Evolutionary conservation across 2,888 invertebrate species (phyloP), one percentile per base, ranked within the genome.

Genomic region (Drosophila ustulata): DNA sequence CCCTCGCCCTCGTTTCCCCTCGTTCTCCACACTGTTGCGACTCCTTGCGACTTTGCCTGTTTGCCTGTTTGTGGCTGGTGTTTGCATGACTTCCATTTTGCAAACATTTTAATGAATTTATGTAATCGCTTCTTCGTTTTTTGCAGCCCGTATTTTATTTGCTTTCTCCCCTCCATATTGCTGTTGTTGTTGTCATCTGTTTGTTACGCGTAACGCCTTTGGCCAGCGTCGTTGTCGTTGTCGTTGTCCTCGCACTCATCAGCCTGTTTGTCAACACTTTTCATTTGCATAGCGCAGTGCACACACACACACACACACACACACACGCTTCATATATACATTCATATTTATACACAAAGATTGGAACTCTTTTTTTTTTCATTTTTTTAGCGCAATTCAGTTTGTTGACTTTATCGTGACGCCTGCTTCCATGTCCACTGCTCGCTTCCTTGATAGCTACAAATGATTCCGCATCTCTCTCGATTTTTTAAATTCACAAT

Each of bases 81-180:
- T 66, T 71, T 68, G 66, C 52, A 37, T 83, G 80, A 69, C 81
- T 69, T 69, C 64, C 81, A 80, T 80, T 80, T 80, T 53, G 61
- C 66, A 80, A 78, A 65, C 66, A 81, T 84, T 80, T 80, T 84
- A 70, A 78, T 80, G 78, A 80, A 73, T 80, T 84, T 80, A 81
- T 80, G 74, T 78, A 80, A 84, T 81, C 79, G 73, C 64, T 72
- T 68, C 63, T 50, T 65, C 32, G 43, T 46, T 52, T 57, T 47
- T 50, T 58, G 8, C 52, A 46, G 34, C 37, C 28, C 59, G 46
- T 30, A 28, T 34, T 75, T 70, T 57, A 59, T 72, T 61, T 63
- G 52, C 56, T 77, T 61, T 50, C 49, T 50, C 53, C 52, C 41
- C 25, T 28, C 6, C 1, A 7, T 4, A 28, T 28, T 5, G 34